Conservation (phyloP, 2,888 invertebrate genomes). For the Iphiclides podalirius region DNA sequence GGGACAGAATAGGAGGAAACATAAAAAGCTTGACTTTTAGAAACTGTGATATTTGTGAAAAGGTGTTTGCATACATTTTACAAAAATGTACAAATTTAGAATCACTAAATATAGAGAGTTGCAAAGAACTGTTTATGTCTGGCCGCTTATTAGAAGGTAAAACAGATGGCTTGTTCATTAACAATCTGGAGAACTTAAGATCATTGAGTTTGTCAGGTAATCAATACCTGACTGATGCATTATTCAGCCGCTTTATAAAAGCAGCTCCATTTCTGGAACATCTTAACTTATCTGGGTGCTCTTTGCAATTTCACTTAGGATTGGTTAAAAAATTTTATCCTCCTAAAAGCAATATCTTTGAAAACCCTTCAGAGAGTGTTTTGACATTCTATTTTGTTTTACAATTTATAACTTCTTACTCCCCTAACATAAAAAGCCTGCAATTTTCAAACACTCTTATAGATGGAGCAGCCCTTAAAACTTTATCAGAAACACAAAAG, state of each 20-base stretch:
- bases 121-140: slow-evolving; percentile 87
- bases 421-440: slow-evolving; percentile 77
- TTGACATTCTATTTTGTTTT: slow-evolving; percentile 85
- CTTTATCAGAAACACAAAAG: slow-evolving; percentile 73
- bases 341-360: slow-evolving; percentile 50
- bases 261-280: slow-evolving; percentile 81
- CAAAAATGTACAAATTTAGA: slow-evolving; percentile 79
- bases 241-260: slow-evolving; percentile 83
- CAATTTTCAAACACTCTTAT: slow-evolving; percentile 85
- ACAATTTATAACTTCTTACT: slow-evolving; percentile 76
- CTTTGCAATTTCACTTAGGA: slow-evolving; percentile 85
- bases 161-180: slow-evolving; percentile 70
- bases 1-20: slow-evolving; percentile 79
- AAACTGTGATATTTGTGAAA: slow-evolving; percentile 83
- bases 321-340: slow-evolving; percentile 85
- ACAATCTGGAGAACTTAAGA: slow-evolving; percentile 74
- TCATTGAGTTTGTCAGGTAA: slow-evolving; percentile 83
- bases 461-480: slow-evolving; percentile 81
- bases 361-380: slow-evolving; percentile 83
- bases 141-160: slow-evolving; percentile 83
- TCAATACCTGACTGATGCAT: slow-evolving; percentile 87
- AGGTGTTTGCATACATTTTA: slow-evolving; percentile 80
- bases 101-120: slow-evolving; percentile 81
- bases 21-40: slow-evolving; percentile 78
- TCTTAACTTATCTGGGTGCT: slow-evolving; percentile 83